Conservation (phyloP, 37 sponge, comb jelly and placozoan genomes). For the Cliona cf. orientalis region DNA sequence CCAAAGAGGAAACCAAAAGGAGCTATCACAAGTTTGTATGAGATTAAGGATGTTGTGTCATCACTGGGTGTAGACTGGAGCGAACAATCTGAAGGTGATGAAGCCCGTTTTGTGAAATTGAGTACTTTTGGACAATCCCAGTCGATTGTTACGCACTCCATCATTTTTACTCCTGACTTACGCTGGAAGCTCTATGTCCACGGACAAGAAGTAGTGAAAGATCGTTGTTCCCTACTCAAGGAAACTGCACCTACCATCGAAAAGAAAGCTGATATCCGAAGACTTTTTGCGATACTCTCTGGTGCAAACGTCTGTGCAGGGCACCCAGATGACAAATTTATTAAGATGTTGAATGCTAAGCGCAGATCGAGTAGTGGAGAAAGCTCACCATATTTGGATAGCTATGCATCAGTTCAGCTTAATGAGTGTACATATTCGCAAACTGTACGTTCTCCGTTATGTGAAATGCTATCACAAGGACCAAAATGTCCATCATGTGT, state of each 20-base stretch:
- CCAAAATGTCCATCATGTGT: constrained; percentile 14
- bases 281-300: constrained; percentile 6
- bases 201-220: not conserved
- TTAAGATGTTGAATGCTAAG: constrained; percentile 25
- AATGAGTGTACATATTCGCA: not conserved
- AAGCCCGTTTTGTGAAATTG: too few relatives aligned
- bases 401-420: not conserved
- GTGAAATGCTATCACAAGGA: not conserved
- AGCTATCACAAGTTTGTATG: too few relatives aligned
- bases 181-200: constrained; percentile 8
- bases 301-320: constrained; percentile 1
- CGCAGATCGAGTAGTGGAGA: not conserved
- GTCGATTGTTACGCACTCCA: constrained; percentile 5
- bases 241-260: not conserved
- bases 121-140: too few relatives aligned
- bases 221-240: not conserved
- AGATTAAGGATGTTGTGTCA: too few relatives aligned
- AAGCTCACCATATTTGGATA: constrained; percentile 6
- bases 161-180: not conserved
- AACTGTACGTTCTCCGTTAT: constrained; percentile 26
- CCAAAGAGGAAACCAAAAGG: too few relatives aligned
- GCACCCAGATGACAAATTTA: constrained; percentile 36
- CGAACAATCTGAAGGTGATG: too few relatives aligned
- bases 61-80: too few relatives aligned
- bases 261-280: not conserved